phyloP scores from a whole-genome alignment of 1,140 invertebrate species.

The Maniola jurtina region DNA sequence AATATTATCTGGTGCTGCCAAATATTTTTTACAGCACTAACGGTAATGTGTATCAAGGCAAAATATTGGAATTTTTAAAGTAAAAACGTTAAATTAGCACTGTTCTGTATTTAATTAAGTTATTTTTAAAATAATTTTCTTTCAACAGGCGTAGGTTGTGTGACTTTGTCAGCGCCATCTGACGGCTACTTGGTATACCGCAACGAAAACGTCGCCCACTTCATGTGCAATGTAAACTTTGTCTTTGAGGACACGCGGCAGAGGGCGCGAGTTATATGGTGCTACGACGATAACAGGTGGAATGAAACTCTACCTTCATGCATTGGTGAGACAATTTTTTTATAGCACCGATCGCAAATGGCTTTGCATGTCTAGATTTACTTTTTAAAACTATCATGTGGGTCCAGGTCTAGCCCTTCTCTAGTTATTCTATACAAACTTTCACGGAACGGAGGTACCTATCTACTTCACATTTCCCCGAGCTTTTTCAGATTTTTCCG shows the following conservation, averaged over 20 bases:
- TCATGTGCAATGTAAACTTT: conserved; percentile 80
- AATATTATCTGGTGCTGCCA: no score
- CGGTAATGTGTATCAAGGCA: no score
- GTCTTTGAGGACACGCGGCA: conserved; percentile 80
- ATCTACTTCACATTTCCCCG: no score
- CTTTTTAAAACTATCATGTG: background rate
- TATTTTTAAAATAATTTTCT: conserved; percentile 26
- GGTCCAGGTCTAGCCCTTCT: no score
- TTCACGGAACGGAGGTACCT: no score
- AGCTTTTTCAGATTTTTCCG: no score
- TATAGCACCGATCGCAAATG: no score
- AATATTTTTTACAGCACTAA: no score
- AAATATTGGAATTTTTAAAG: no score
- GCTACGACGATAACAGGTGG: conserved; percentile 80
- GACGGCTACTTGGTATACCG: conserved; percentile 81
- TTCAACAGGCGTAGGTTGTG: conserved; percentile 79
- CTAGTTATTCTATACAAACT: no score
- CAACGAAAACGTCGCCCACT: conserved; percentile 79
- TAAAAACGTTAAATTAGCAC: background rate
- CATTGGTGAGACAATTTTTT: conserved; percentile 76
- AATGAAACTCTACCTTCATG: conserved; percentile 80
- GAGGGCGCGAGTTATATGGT: conserved; percentile 76
- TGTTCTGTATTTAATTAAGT: no score
- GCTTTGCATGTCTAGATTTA: background rate
- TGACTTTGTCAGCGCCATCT: conserved; percentile 77